Evolutionary conservation across 2,888 invertebrate genomes (phyloP).

Genomic region (Artemia sinica): DNA sequence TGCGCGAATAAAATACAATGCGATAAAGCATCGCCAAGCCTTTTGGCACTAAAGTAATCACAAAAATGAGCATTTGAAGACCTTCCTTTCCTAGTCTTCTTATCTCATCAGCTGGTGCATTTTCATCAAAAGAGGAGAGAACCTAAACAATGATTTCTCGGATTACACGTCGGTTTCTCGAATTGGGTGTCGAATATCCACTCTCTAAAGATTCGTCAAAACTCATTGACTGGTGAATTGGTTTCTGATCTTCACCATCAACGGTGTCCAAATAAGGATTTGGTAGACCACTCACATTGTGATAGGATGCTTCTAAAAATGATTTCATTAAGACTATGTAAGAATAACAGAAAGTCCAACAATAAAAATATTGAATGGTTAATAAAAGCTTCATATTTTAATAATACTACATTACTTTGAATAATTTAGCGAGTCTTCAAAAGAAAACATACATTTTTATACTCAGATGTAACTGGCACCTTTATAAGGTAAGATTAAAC

Average conservation of each 20-base stretch:
- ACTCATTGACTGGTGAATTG: conserved; percentile 67
- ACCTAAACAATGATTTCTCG: conserved; percentile 75
- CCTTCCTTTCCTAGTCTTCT: too few species aligned
- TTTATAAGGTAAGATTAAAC: too few species aligned
- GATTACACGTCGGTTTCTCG: conserved; percentile 74
- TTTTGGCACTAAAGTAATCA: too few species aligned
- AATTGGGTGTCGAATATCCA: conserved; percentile 84
- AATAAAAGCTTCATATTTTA: too few species aligned
- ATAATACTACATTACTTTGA: too few species aligned
- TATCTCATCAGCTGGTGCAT: too few species aligned
- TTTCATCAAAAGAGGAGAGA: not conserved
- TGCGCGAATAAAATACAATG: too few species aligned
- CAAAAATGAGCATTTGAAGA: too few species aligned
- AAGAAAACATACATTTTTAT: too few species aligned
- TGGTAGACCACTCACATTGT: conserved; percentile 78
- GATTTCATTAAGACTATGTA: not conserved
- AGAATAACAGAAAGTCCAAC: not conserved
- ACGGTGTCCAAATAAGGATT: conserved; percentile 59
- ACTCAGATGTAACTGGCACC: too few species aligned
- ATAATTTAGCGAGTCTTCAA: too few species aligned
- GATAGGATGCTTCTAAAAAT: conserved; percentile 64
- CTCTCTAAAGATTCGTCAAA: conserved; percentile 86
- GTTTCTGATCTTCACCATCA: conserved; percentile 53
- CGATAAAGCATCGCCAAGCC: too few species aligned
- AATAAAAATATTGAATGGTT: conserved; percentile 1